A percentile compares a stretch with the other conserved stretches of the same genome.
These are phyloP conservation scores for Erethizon dorsatum DNA, from an alignment of 2,797 vertebrate species.

Conservation along the genomic window DNA sequence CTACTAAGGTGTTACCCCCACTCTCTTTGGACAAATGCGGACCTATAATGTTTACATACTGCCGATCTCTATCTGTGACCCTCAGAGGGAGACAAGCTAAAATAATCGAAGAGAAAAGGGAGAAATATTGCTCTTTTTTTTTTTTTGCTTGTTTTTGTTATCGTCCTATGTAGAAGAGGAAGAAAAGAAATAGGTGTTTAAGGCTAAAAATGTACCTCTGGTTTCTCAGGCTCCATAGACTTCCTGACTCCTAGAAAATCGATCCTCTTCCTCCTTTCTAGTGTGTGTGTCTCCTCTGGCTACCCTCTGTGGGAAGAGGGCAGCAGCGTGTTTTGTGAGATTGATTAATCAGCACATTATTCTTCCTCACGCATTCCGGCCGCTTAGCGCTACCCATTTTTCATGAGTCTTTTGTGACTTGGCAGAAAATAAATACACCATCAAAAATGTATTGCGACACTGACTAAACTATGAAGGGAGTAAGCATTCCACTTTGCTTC, in stretches of 20 bases:
- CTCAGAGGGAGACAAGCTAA: not conserved
- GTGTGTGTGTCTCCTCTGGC: not conserved
- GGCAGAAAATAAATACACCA: constrained; percentile 55
- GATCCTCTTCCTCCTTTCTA: not conserved
- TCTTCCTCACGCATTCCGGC: not conserved
- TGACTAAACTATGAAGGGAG: not conserved
- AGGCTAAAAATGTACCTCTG: not conserved
- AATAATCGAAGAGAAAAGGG: not conserved
- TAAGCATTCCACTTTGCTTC: not conserved
- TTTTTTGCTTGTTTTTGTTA: not conserved
- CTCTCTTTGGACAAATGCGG: not conserved
- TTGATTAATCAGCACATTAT: constrained; percentile 61
- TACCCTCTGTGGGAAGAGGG: not conserved
- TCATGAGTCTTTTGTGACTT: constrained; percentile 70
- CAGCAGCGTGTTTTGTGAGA: not conserved
- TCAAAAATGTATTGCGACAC: constrained; percentile 13
- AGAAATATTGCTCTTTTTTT: not conserved
- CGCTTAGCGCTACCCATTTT: constrained; percentile 25
- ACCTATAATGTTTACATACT: not conserved
- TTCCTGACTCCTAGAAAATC: constrained; percentile 15
- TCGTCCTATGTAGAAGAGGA: not conserved
- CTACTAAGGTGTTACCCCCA: not conserved
- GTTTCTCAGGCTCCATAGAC: not conserved
- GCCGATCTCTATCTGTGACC: not conserved
- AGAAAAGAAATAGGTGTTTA: not conserved